phyloP scores from a whole-genome alignment of 2,113 vertebrate genomes.

The Antennarius striatus region DNA sequence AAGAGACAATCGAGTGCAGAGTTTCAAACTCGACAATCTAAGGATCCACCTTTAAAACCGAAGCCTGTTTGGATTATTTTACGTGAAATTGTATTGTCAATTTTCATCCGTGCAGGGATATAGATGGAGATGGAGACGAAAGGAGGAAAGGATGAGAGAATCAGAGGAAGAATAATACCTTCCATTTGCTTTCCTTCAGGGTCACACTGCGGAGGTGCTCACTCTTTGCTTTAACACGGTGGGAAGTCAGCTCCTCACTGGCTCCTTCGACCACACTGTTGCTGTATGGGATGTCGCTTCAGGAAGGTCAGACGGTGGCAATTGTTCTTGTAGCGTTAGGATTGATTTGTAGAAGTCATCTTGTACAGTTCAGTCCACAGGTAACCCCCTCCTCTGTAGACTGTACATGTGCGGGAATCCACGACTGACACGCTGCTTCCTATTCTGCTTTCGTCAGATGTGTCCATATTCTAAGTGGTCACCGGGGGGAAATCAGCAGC shows the following conservation, averaged over 20 bases:
- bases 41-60: not conserved
- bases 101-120: slow-evolving; percentile 8
- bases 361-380: not conserved
- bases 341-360: not conserved
- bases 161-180: not conserved
- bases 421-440: slow-evolving; percentile 1
- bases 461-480: slow-evolving; percentile 84
- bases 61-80: not conserved
- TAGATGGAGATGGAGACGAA: not conserved
- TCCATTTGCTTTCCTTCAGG: slow-evolving; percentile 73
- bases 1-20: too few species aligned
- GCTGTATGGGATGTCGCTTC: slow-evolving; percentile 89
- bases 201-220: slow-evolving; percentile 92
- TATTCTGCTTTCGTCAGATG: slow-evolving; percentile 72
- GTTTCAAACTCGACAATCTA: slow-evolving; percentile 4
- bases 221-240: slow-evolving; percentile 88
- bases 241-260: slow-evolving; percentile 89
- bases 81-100: not conserved
- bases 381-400: not conserved
- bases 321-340: not conserved
- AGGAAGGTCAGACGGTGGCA: slow-evolving; percentile 83
- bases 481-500: slow-evolving; percentile 89
- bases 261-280: slow-evolving; percentile 92
- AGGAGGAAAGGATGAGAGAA: not conserved
- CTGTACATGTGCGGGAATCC: not conserved